Conservation (phyloP, 2,113 vertebrate genomes). For the Nesogale talazaci region DNA sequence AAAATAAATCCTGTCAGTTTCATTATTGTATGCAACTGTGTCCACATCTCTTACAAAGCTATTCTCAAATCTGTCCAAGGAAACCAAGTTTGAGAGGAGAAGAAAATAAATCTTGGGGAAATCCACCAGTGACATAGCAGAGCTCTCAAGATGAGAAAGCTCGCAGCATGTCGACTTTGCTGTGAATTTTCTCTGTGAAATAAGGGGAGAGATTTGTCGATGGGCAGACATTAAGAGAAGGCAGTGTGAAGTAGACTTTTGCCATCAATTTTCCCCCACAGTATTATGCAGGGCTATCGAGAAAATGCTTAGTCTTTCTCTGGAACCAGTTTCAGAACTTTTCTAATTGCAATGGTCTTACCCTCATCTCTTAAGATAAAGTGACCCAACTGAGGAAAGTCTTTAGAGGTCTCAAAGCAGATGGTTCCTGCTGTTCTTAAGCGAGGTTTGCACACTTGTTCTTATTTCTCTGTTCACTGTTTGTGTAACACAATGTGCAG, state of each 20-base stretch:
- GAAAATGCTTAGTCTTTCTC: constrained; percentile 97
- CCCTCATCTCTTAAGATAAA: constrained; percentile 99
- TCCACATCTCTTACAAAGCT: constrained; percentile 93
- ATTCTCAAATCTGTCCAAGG: constrained; percentile 91
- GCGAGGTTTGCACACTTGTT: constrained; percentile 94
- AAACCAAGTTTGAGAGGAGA: constrained; percentile 86
- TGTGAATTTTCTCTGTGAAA: constrained; percentile 88
- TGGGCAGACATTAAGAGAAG: too few relatives aligned
- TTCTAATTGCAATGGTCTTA: constrained; percentile 99
- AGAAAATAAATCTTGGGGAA: constrained; percentile 80
- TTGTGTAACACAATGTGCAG: too few relatives aligned
- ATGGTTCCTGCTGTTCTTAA: constrained; percentile 96
- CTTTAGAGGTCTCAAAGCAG: constrained; percentile 99
- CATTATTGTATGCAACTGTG: constrained; percentile 91
- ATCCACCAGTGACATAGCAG: constrained; percentile 95
- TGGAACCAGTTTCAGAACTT: constrained; percentile 99
- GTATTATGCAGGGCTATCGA: constrained; percentile 88
- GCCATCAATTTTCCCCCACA: constrained; percentile 90
- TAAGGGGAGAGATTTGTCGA: constrained; percentile 87
- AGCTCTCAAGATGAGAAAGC: constrained; percentile 99
- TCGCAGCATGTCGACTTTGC: too few relatives aligned
- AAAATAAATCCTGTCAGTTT: too few relatives aligned
- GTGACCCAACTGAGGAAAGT: constrained; percentile 99
- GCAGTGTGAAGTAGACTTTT: constrained; percentile 89
- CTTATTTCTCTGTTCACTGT: too few relatives aligned